Conservation (phyloP, 2,888 invertebrate genomes). For the Oscheius sp. region DNA sequence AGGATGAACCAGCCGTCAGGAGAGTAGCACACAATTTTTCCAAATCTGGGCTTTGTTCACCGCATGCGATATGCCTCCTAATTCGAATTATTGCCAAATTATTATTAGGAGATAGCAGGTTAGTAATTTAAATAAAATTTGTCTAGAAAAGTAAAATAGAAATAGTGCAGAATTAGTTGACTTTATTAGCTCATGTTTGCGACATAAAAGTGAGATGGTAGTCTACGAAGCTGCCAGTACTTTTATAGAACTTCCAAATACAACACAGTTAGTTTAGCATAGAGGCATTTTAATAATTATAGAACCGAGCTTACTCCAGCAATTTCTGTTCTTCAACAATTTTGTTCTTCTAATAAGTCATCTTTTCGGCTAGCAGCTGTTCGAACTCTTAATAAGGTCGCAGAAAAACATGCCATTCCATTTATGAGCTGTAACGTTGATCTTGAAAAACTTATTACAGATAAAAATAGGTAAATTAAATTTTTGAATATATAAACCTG, state of each 20-base stretch:
- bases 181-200: slow-evolving; percentile 90
- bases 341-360: slow-evolving; percentile 96
- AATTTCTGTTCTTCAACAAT: slow-evolving; percentile 92
- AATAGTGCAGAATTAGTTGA: slow-evolving; percentile 76
- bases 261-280: slow-evolving; percentile 50
- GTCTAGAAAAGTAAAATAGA: slow-evolving; percentile 42
- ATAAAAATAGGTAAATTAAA: slow-evolving; percentile 81
- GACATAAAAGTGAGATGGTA: slow-evolving; percentile 98
- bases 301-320: slow-evolving; percentile 87
- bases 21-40: slow-evolving; percentile 91
- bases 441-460: slow-evolving; percentile 95
- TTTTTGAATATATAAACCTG: not conserved
- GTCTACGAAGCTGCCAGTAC: slow-evolving; percentile 98
- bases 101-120: slow-evolving; percentile 82
- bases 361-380: slow-evolving; percentile 96
- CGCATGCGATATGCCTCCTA: slow-evolving; percentile 92
- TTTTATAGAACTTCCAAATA: slow-evolving; percentile 84
- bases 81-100: slow-evolving; percentile 92
- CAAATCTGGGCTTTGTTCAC: slow-evolving; percentile 81
- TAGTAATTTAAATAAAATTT: slow-evolving; percentile 36
- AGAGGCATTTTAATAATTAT: slow-evolving; percentile 26
- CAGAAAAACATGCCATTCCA: slow-evolving; percentile 92
- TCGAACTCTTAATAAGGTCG: slow-evolving; percentile 91
- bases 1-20: slow-evolving; percentile 88
- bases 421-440: slow-evolving; percentile 98